Base-by-base conservation (phyloP, 1,140 invertebrate genomes). In the Aphelenchoides besseyi region DNA sequence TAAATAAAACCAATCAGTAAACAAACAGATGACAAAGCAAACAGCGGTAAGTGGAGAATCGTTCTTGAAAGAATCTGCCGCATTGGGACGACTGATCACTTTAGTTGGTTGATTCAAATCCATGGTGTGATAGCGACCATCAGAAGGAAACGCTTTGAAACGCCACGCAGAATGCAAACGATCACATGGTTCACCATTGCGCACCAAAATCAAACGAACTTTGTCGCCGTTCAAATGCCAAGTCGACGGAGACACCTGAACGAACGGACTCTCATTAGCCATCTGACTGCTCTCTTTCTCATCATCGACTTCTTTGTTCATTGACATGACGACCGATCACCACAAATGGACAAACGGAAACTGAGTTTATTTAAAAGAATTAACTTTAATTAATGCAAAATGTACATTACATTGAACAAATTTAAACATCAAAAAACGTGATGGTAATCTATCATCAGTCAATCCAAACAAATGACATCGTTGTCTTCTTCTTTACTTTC, bases 111-210 rank as follows among this genome's bases (percentile, higher is more conserved):
- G 72, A 26, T 73, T 73, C 26, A 73, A 28, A 36, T 73, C 72
- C 9, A 48, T 36, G 23, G 30, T 3, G 9, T 61, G 74, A 26
- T 74, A 74, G 16, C 30, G 26, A 18, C 71, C 62, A 36, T 73
- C 67, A 62, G 77, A 74, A n/a, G 23, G 61, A 53, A 74, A 74
- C n/a, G 74, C 72, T 32, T 69, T 63, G 23, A 33, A 26, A 1
- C 66, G 55, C 72, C 72, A 74, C 18, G 57, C 54, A 28, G 35
- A 63, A 3, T 26, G 26, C 3, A 74, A 29, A 1, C 72, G 72
- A 69, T 74, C 72, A 35, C 72, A 76, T 2, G 73, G 66, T 48
- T 74, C 72, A 5, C 74, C 72, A 41, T 74, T 74, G 1, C 72
- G 72, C 32, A 74, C 37, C 9, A 74, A 52, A 32, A 48, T 48